Percentiles rank a stretch among this genome's conserved stretches.
Evolutionary conservation across 2,888 invertebrate genomes (phyloP).

Genomic region (Yponomeuta sedellus): DNA sequence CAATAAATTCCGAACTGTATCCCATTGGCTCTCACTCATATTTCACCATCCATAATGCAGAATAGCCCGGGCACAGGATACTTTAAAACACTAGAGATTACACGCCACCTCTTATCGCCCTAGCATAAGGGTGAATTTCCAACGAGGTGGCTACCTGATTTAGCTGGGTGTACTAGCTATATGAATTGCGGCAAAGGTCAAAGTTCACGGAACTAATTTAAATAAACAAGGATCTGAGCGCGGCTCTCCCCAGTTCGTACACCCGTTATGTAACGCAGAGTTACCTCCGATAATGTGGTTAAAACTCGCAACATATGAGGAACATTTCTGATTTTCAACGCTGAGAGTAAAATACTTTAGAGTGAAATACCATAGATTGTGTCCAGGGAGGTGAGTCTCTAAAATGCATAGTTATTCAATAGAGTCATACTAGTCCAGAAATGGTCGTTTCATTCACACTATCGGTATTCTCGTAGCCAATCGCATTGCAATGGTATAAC

Average conservation of each 20-base stretch:
- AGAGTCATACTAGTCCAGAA: no score
- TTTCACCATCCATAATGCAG: constrained; percentile 8
- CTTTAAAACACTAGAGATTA: no score
- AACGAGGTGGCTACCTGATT: no score
- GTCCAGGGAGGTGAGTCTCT: no score
- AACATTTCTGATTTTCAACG: not conserved
- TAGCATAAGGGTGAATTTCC: no score
- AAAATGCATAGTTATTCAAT: no score
- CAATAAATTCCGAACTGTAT: not conserved
- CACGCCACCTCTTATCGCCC: no score
- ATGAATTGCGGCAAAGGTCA: constrained; percentile 12
- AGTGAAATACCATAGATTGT: no score
- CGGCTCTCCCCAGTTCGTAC: not conserved
- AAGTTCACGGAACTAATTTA: constrained; percentile 15
- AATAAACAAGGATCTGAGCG: constrained; percentile 14
- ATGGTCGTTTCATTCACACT: no score
- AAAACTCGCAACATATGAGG: not conserved
- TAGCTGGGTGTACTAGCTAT: not conserved
- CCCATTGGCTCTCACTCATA: not conserved
- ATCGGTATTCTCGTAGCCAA: no score
- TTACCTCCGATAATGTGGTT: constrained; percentile 2
- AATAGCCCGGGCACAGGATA: not conserved
- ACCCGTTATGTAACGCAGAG: not conserved
- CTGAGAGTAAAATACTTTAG: not conserved
- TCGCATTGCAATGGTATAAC: no score